Conservation (phyloP, 23 tunicate genomes). For the Trididemnum nubilum region DNA sequence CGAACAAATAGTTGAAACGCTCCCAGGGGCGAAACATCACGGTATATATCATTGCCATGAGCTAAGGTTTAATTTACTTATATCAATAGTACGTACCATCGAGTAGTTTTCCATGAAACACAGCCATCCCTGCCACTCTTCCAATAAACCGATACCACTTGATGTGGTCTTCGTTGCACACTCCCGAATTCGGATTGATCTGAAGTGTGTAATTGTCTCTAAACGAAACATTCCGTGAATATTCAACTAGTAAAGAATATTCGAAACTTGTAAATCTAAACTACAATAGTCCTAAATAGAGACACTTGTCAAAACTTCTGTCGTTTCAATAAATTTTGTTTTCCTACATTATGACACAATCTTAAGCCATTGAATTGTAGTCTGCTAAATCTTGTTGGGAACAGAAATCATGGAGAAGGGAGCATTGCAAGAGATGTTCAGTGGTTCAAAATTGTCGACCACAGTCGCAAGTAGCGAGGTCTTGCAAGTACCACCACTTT, state of each 20-base stretch:
- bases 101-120: conserved; percentile 91
- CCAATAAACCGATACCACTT: conserved; percentile 94
- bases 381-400: no score
- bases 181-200: conserved; percentile 92
- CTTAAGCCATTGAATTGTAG: no score
- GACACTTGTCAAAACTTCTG: background rate
- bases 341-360: no score
- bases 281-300: background rate
- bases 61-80: background rate
- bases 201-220: conserved; percentile 97
- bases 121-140: conserved; percentile 99
- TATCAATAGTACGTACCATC: conserved; percentile 54
- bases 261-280: background rate
- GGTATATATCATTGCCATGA: no score
- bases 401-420: no score
- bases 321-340: background rate
- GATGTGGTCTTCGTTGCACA: conserved; percentile 90
- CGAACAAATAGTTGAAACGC: no score
- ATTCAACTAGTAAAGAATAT: background rate
- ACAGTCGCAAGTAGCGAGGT: no score
- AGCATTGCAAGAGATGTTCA: no score
- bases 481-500: no score
- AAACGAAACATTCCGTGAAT: background rate
- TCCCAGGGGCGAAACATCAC: no score
- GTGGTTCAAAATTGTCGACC: no score